These are phyloP conservation scores for Criorhina ranunculi DNA, from an alignment of 2,888 invertebrate genomes.

Conservation along the genomic window DNA sequence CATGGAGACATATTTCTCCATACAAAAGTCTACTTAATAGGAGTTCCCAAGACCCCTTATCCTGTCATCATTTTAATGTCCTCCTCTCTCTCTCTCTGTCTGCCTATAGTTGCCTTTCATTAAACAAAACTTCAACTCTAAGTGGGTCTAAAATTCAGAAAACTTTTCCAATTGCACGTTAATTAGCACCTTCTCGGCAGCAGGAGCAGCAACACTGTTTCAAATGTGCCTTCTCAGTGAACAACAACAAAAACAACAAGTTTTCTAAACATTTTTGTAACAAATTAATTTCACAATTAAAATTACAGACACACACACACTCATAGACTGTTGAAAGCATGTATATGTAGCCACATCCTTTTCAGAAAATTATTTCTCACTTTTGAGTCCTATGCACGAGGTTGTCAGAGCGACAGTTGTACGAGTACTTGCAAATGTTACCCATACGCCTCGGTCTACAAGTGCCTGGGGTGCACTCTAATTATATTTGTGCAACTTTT, in stretches of 20 bases:
- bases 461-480: constrained; percentile 65
- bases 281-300: constrained; percentile 56
- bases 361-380: constrained; percentile 15
- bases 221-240: not conserved
- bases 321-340: not conserved
- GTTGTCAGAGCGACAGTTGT: constrained; percentile 36
- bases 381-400: constrained; percentile 11
- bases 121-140: constrained; percentile 35
- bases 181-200: constrained; percentile 53
- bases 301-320: constrained; percentile 17
- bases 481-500: constrained; percentile 69
- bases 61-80: not conserved
- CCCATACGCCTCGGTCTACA: constrained; percentile 58
- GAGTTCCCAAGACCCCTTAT: too few species aligned
- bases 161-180: constrained; percentile 58
- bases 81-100: not conserved
- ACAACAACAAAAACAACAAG: constrained; percentile 9
- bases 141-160: constrained; percentile 30
- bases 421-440: constrained; percentile 51
- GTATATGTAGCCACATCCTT: constrained; percentile 18
- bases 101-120: constrained; percentile 12
- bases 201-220: not conserved
- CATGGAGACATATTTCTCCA: too few species aligned
- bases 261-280: constrained; percentile 24
- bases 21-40: too few species aligned